Conservation (phyloP, 2,113 vertebrate species). For the Poicephalus meyeri region DNA sequence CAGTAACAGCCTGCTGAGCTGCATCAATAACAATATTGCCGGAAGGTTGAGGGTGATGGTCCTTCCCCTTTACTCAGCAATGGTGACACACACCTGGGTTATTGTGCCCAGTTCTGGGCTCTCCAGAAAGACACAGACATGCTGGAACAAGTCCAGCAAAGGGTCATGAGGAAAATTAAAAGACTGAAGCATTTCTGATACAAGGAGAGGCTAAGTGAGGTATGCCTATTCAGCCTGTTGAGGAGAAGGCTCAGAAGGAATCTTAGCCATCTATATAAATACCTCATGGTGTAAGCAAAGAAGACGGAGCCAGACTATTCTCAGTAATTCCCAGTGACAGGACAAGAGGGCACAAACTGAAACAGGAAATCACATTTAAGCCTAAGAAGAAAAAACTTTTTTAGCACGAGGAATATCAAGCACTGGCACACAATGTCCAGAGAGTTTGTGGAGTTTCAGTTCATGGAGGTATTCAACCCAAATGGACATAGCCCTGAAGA, state of each 20-base stretch:
- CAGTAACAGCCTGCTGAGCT: not conserved
- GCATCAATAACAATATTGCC: not conserved
- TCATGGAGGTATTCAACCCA: not conserved
- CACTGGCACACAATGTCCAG: rapidly evolving
- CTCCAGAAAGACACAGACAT: not conserved
- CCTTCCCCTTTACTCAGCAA: not conserved
- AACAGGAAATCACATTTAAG: not conserved
- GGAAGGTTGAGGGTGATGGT: not conserved
- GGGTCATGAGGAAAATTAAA: not conserved
- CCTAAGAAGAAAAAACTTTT: not conserved
- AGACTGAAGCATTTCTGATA: not conserved
- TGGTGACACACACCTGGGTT: not conserved
- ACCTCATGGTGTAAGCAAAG: not conserved
- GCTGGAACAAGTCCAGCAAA: not conserved
- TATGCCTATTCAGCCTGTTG: not conserved
- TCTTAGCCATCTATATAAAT: not conserved
- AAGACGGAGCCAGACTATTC: not conserved
- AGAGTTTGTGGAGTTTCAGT: not conserved
- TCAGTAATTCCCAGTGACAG: not conserved
- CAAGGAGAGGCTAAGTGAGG: not conserved
- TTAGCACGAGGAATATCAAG: not conserved
- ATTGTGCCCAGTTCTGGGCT: not conserved
- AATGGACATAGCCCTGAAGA: not conserved
- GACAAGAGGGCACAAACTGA: not conserved
- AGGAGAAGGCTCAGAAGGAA: not conserved